A percentile compares a stretch with the other conserved stretches of the same genome.
Conservation (phyloP, 2,797 vertebrate species). For the Lepilemur septentrionalis region DNA sequence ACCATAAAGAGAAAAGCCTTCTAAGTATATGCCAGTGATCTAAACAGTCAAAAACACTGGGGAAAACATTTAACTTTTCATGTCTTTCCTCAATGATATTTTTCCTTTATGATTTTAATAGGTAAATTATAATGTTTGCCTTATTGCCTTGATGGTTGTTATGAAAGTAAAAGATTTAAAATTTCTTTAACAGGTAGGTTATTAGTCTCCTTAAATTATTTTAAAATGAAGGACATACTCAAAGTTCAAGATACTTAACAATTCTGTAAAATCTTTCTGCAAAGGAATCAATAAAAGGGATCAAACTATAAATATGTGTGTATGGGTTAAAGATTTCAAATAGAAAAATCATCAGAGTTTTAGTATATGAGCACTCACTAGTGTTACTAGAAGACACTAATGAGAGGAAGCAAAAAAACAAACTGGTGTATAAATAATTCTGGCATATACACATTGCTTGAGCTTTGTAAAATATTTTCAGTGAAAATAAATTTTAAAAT, state of each 20-base stretch:
- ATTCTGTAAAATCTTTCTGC: background rate
- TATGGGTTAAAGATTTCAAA: background rate
- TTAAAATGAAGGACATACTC: background rate
- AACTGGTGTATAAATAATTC: slow-evolving; percentile 57
- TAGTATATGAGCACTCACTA: background rate
- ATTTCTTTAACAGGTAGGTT: background rate
- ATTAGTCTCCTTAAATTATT: background rate
- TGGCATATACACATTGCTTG: slow-evolving; percentile 63
- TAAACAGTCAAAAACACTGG: background rate
- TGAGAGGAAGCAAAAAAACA: slow-evolving; percentile 61
- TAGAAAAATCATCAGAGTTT: background rate
- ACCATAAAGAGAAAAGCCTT: background rate
- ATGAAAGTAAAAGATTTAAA: background rate
- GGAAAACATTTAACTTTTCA: background rate
- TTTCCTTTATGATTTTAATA: background rate
- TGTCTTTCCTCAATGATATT: background rate
- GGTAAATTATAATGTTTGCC: background rate
- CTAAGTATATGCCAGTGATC: background rate
- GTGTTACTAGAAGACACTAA: slow-evolving; percentile 24
- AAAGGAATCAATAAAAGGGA: background rate
- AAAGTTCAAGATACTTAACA: background rate
- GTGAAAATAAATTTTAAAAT: slow-evolving; percentile 76
- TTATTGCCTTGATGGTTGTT: background rate
- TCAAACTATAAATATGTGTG: background rate
- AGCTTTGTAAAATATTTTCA: slow-evolving; percentile 74